These are phyloP conservation scores for Arctia plantaginis DNA, from an alignment of 2,888 invertebrate genomes.

Conservation along the genomic window DNA sequence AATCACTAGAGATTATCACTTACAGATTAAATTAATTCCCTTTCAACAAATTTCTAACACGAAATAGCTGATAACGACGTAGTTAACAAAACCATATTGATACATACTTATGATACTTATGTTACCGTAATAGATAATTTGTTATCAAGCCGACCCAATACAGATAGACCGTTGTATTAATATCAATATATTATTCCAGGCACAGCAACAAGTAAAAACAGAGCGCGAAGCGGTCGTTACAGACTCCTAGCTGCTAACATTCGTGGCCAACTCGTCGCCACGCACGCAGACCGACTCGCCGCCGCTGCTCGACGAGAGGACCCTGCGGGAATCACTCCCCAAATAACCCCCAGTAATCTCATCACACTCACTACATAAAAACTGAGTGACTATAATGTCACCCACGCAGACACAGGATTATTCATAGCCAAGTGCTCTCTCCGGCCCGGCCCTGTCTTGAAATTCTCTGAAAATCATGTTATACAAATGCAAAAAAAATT, in stretches of 20 bases:
- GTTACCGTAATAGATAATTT: slow-evolving; percentile 1
- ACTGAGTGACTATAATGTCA: background rate
- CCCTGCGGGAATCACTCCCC: slow-evolving; percentile 16
- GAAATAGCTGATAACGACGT: background rate
- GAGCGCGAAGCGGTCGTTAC: slow-evolving; percentile 88
- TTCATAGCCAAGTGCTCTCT: background rate
- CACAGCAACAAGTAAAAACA: slow-evolving; percentile 89
- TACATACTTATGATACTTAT: background rate
- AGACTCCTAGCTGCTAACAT: slow-evolving; percentile 79
- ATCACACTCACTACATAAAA: background rate
- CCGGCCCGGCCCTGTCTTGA: background rate
- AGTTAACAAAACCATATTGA: background rate
- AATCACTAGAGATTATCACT: background rate
- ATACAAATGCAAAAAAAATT: background rate
- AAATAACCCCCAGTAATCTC: slow-evolving; percentile 11
- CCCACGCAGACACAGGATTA: background rate
- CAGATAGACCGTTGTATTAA: background rate
- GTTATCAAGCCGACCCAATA: background rate
- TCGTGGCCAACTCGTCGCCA: slow-evolving; percentile 63
- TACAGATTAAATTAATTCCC: background rate
- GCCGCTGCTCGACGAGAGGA: slow-evolving; percentile 42
- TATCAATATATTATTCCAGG: background rate
- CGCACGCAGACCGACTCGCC: slow-evolving; percentile 43
- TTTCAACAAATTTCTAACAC: background rate
- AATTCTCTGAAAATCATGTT: background rate